A percentile compares a stretch with the other conserved stretches of the same genome.
These are phyloP conservation scores for Hassar affinis DNA, from an alignment of 2,113 vertebrate species.

Conservation along the genomic window DNA sequence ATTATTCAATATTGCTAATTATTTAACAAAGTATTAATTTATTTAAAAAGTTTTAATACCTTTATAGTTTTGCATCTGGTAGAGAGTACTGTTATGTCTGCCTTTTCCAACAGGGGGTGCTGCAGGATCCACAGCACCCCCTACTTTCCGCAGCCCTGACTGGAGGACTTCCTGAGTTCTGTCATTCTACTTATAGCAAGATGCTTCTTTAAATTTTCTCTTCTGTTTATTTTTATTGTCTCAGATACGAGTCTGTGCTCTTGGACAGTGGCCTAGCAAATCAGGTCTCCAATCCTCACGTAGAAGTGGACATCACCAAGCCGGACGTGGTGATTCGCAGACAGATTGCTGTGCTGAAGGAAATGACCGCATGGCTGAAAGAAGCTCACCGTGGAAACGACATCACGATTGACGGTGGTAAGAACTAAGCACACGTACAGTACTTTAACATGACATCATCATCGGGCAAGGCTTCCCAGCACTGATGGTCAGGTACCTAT, in stretches of 20 bases:
- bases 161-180: neutral
- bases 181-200: too few relatives aligned
- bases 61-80: too few relatives aligned
- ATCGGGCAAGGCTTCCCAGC: neutral
- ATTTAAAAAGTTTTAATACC: too few relatives aligned
- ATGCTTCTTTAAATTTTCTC: neutral
- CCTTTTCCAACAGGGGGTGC: too few relatives aligned
- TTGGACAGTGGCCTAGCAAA: slow-evolving; percentile 90
- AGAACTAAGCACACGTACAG: slow-evolving; percentile 38
- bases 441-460: neutral
- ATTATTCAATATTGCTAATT: too few relatives aligned
- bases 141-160: slow-evolving; percentile 16
- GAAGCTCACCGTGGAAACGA: slow-evolving; percentile 89
- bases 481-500: neutral
- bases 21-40: too few relatives aligned
- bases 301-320: slow-evolving; percentile 91
- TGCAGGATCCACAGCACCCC: too few relatives aligned
- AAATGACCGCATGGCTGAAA: slow-evolving; percentile 92
- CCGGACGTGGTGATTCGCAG: slow-evolving; percentile 86
- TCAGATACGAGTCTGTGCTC: slow-evolving; percentile 88
- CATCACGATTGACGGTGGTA: slow-evolving; percentile 82
- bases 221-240: slow-evolving; percentile 1
- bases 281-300: slow-evolving; percentile 91
- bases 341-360: slow-evolving; percentile 85
- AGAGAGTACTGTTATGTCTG: too few relatives aligned